These are phyloP conservation scores for Cotesia typhae DNA, from an alignment of 1,140 invertebrate species.

Conservation along the genomic window DNA sequence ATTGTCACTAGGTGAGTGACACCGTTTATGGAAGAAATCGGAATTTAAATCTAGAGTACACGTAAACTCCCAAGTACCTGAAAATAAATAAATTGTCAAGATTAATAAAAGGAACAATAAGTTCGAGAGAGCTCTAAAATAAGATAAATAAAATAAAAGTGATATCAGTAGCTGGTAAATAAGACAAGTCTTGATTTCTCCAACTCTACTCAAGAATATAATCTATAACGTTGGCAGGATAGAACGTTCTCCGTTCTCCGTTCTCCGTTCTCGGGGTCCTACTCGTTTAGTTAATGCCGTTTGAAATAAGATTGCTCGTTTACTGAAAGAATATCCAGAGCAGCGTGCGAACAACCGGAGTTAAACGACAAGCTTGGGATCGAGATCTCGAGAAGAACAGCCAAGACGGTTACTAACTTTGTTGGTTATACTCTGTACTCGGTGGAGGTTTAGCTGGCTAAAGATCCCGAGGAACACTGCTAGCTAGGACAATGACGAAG, in stretches of 20 bases:
- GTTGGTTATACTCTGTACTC: not conserved
- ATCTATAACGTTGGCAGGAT: conserved; percentile 19
- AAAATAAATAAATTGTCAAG: not conserved
- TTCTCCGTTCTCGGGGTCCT: not conserved
- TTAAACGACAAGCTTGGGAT: conserved; percentile 8
- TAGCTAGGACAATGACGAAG: conserved; percentile 32
- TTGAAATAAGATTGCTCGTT: conserved; percentile 25
- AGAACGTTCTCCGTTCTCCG: not conserved
- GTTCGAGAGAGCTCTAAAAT: too few relatives aligned
- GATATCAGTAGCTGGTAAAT: not conserved
- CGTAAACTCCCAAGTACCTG: not conserved
- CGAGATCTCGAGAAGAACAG: conserved; percentile 23
- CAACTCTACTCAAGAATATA: conserved; percentile 25
- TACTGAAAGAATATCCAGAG: not conserved
- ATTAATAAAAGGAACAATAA: not conserved
- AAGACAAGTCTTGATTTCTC: conserved; percentile 4
- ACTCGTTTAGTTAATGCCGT: not conserved
- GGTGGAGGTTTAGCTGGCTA: conserved; percentile 8
- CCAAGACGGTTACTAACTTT: conserved; percentile 7
- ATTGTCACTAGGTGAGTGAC: conserved; percentile 34
- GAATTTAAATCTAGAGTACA: conserved; percentile 6
- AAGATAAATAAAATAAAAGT: not conserved
- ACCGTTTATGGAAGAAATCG: conserved; percentile 18
- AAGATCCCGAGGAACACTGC: not conserved
- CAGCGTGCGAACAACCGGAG: conserved; percentile 20